Base-by-base conservation (phyloP, 2,797 vertebrate genomes). In the Paguma larvata region DNA sequence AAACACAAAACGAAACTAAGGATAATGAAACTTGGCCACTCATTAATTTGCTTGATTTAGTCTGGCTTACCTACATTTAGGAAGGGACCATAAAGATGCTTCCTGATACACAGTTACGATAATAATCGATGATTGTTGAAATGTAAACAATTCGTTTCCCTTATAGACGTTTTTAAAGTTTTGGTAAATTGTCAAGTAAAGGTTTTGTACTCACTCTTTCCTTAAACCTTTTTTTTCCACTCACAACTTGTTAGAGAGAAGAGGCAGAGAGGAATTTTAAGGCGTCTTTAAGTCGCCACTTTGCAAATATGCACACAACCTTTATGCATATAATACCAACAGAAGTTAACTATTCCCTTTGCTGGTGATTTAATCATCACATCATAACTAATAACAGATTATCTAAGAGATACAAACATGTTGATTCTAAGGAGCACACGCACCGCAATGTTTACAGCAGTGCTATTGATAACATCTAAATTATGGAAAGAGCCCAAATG, bases 201-300 rank as follows among this genome's bases (percentile, higher is more conserved):
- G 65, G 23, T 25, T 78, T 75, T 63, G 18, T 11, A 38, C 95
- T 89, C 4, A 34, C 18, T 48, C 72, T 94, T 72, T 73, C 46
- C 48, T 89, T 72, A 53, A 86, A 63, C 6, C 9, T 46, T 41
- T 65, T 68, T 2, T 72, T 15, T 27, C n/a, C 62, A 34, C 18
- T 93, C 44, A 86, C 4, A 77, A 21, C 79, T 68, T n/a, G 78
- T 34, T 87, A 63, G 9, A 86, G 25, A 87, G 14, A 94, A 46
- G 32, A 88, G 34, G 34, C 25, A 89, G 80, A 93, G 59, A 62
- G 65, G 73, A 72, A 67, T 70, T 79, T 91, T 15, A 92, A 89
- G 34, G 85, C 25, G 25, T 44, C 56, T 90, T 56, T 30, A 59
- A 25, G 41, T 41, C 32, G 16, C 27, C 46, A 46, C 34, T 83